Evolutionary conservation across 2,113 vertebrate genomes (phyloP), one percentile per base, ranked within the genome.

Genomic region (Toxotes chatareus): DNA sequence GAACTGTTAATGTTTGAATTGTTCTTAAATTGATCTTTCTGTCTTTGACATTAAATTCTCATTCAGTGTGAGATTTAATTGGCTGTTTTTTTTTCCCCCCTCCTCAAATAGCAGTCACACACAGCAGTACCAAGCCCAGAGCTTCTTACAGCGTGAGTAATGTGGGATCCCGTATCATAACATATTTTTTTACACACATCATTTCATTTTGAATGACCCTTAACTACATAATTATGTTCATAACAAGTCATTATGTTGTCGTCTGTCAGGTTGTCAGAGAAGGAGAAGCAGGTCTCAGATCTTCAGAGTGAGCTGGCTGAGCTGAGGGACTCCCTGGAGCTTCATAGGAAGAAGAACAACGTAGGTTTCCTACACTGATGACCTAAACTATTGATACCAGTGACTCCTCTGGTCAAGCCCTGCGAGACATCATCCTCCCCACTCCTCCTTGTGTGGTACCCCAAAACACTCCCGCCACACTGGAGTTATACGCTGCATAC

Each of bases 331-430:
- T 94, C 96, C 5, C 86, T 99, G 92, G 97, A 99, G 90, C 96
- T 97, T 86, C 97, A 99, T 73, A 97, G 96, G 91, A 97, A 96
- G 94, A 99, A 99, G 94, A 99, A 99, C 90, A 97, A 99, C 12
- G 98, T 99, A 96, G 96, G 97, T 94, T 90, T 87, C 42, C 79
- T 34, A 4, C 61, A 19, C 32, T 3, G 14, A 21, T 46, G 40
- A 68, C 60, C 32, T 63, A 44, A 82, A 32, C 60, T 36, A 4
- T 42, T 12, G 27, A 40, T 31, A 38, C 64, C 11, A 59, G 32
- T 38, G 42, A 40, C 70, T 46, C 27, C 46, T 66, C 12, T 69
- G 44, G 51, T 78, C 3, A 64, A 56, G 12, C 32, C 59, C 69
- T 67, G 40, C 10, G 4, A 86, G 59, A 64, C 49, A 40, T 79